phyloP scores from a whole-genome alignment of 2,113 vertebrate species.

The Vimba vimba region DNA sequence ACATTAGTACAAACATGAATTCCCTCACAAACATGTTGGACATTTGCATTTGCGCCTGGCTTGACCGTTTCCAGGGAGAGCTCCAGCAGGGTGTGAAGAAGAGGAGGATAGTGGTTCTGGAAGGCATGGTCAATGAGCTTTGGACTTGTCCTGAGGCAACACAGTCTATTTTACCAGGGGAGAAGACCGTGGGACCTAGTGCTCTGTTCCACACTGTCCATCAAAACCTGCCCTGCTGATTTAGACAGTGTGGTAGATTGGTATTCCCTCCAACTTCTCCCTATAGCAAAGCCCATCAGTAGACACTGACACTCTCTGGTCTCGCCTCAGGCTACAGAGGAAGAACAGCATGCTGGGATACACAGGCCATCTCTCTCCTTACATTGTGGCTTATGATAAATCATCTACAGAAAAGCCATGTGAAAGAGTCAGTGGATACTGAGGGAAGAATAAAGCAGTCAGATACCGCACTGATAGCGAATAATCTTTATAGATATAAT shows the following conservation, averaged over 20 bases:
- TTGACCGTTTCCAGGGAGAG: conserved; percentile 49
- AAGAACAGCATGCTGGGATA: conserved; percentile 42
- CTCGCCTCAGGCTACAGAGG: conserved; percentile 59
- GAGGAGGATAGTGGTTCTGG: conserved; percentile 10
- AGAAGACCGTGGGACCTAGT: conserved; percentile 63
- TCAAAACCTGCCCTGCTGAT: conserved; percentile 66
- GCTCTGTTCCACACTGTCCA: conserved; percentile 69
- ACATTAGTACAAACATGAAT: background rate
- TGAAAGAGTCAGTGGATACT: conserved; percentile 24
- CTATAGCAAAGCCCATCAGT: conserved; percentile 69
- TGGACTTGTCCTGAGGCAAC: conserved; percentile 67
- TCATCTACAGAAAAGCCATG: conserved; percentile 36
- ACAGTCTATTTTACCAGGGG: conserved; percentile 66
- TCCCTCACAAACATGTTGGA: background rate
- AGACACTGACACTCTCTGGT: conserved; percentile 61
- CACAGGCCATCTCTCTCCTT: conserved; percentile 20
- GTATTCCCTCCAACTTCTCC: conserved; percentile 59
- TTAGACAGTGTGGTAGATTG: conserved; percentile 5
- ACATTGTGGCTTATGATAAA: conserved; percentile 37
- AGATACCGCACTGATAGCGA: background rate
- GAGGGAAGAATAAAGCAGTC: conserved; percentile 4
- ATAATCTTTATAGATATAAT: conserved; percentile 32
- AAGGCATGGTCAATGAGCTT: conserved; percentile 66
- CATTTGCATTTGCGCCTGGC: conserved; percentile 47
- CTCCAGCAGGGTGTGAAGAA: conserved; percentile 26